Base-by-base conservation (phyloP, 2,113 vertebrate genomes). In the Machaerirhynchus nigripectus region DNA sequence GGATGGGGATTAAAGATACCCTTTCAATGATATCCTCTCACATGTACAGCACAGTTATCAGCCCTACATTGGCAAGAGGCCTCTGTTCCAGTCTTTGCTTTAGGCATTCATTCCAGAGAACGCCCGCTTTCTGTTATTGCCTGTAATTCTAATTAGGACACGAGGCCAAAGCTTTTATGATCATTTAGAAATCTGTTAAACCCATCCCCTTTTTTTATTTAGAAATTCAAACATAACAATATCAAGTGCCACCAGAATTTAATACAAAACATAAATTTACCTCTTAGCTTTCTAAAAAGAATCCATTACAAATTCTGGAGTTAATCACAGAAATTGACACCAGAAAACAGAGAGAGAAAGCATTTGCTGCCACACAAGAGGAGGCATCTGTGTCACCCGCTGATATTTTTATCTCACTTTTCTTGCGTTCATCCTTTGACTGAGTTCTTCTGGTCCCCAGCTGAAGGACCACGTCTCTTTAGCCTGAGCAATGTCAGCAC, bases 141-240 rank as follows among this genome's bases (percentile, higher is more conserved):
- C 93, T 59, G 16, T 59, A 89, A 93, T 96, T 93, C 90, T 49
- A 87, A 96, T 61, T 91, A 79, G 28, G 89, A 94, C 50, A 63
- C 0, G 1, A 85, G 76, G 78, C 40, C 56, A 85, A 60, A n/a
- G 52, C 26, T 46, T 73, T 89, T 59, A 74, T 35, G 27, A 95
- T 76, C 47, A 47, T 59, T 71, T 75, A 88, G 91, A 88, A 87
- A 74, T 39, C 42, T 84, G 61, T 37, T 82, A 90, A 93, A 57
- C 16, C 30, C 63, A 22, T 55, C 47, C 33, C 49, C 46, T 28
- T 90, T 80, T 90, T 68, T 61, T 17, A 8, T 73, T 61, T 84
- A 63, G 60, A 71, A 93, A 94, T 68, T 71, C 40, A 90, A 92
- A 64, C 22, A 60, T 10, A 49, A 71, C 77, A 47, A 20, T 30